Percentiles rank a stretch among this genome's conserved stretches.
These are phyloP conservation scores for Eulithis prunata DNA, from an alignment of 2,888 invertebrate genomes.

Conservation along the genomic window DNA sequence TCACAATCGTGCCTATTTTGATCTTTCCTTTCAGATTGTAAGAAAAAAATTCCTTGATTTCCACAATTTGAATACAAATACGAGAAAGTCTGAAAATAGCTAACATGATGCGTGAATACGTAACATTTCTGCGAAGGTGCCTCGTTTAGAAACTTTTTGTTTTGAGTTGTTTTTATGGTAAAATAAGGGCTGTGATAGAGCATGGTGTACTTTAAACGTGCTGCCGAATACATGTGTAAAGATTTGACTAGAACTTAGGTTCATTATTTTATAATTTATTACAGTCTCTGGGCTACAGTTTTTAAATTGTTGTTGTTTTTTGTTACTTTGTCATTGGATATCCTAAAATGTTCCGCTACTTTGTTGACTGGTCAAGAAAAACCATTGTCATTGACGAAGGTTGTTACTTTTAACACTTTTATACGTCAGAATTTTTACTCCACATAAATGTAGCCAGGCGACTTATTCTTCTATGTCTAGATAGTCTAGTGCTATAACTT, in stretches of 20 bases:
- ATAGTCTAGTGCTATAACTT: background rate
- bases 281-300: too few species aligned
- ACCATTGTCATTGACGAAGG: background rate
- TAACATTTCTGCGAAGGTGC: slow-evolving; percentile 5
- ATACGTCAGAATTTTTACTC: background rate
- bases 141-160: slow-evolving; percentile 15
- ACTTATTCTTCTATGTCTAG: background rate
- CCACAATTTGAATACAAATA: background rate
- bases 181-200: slow-evolving; percentile 77
- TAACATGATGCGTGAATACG: background rate
- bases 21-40: background rate
- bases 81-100: background rate
- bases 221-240: slow-evolving; percentile 44
- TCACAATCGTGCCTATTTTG: too few species aligned
- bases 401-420: background rate
- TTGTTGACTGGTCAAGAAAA: too few species aligned
- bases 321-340: too few species aligned
- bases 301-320: too few species aligned
- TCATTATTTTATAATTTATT: slow-evolving; percentile 9
- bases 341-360: too few species aligned
- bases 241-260: slow-evolving; percentile 26
- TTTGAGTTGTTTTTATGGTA: slow-evolving; percentile 30
- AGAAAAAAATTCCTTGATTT: background rate
- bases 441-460: slow-evolving; percentile 7
- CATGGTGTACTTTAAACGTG: slow-evolving; percentile 65